Conservation (phyloP, 2,888 invertebrate species). For the Nemotelus pantherinus region DNA sequence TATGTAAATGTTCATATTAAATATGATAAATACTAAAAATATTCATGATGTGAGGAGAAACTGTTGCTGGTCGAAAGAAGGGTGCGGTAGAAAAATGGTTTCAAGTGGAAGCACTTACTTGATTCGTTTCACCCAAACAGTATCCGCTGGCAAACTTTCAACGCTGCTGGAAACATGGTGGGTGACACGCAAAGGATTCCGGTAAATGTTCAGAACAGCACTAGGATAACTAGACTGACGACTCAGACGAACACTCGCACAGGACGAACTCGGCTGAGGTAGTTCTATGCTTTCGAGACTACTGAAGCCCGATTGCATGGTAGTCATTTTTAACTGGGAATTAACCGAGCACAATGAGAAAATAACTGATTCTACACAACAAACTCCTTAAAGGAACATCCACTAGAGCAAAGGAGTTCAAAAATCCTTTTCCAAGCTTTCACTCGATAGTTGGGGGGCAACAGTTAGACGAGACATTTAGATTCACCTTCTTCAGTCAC, state of each 20-base stretch:
- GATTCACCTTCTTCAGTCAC: not conserved
- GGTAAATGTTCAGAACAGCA: constrained; percentile 55
- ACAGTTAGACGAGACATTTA: not conserved
- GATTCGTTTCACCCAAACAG: constrained; percentile 44
- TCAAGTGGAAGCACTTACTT: constrained; percentile 34
- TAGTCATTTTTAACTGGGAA: not conserved
- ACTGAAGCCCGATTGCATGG: constrained; percentile 52
- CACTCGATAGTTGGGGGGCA: too few species aligned
- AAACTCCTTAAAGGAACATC: too few species aligned
- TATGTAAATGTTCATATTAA: not conserved
- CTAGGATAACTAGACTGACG: constrained; percentile 56
- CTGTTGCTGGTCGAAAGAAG: too few species aligned
- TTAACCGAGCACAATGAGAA: not conserved
- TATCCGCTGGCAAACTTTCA: constrained; percentile 21
- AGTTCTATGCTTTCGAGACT: constrained; percentile 52
- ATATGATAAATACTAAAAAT: not conserved
- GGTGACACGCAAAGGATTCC: constrained; percentile 52
- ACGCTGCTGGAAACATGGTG: constrained; percentile 10
- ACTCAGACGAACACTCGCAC: constrained; percentile 52
- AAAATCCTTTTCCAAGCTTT: too few species aligned
- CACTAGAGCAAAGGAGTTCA: too few species aligned
- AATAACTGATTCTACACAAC: not conserved
- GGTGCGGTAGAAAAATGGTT: too few species aligned
- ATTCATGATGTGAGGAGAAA: too few species aligned
- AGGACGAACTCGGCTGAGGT: constrained; percentile 46